Conservation (phyloP, 2,797 vertebrate genomes). For the Percopsis omiscomaycus region DNA sequence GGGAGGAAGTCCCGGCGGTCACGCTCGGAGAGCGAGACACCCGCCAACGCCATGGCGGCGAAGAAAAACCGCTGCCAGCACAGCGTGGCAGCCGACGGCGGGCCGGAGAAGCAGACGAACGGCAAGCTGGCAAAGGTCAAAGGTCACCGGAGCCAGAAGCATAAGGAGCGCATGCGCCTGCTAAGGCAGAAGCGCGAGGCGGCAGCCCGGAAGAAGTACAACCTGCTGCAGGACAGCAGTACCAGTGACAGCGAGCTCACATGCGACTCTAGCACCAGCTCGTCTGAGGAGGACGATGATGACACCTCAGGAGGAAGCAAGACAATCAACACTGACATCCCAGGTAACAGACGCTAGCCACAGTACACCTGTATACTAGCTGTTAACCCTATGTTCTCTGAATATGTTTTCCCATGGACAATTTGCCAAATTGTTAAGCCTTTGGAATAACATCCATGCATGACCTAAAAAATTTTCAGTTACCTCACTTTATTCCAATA, state of each 20-base stretch:
- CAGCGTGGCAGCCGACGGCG: conserved; percentile 60
- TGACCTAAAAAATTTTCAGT: neutral
- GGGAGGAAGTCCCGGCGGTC: conserved; percentile 93
- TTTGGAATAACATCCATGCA: too few relatives aligned
- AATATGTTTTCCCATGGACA: neutral
- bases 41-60: conserved; percentile 89
- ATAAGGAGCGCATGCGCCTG: conserved; percentile 96
- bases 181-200: conserved; percentile 95
- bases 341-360: conserved; percentile 83
- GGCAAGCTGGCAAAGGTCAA: conserved; percentile 87
- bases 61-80: conserved; percentile 93
- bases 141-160: conserved; percentile 94
- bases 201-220: conserved; percentile 94
- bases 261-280: conserved; percentile 87
- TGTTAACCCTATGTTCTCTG: neutral
- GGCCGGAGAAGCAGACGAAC: conserved; percentile 88
- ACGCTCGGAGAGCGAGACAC: conserved; percentile 90
- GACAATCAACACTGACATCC: conserved; percentile 96
- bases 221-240: conserved; percentile 98
- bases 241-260: conserved; percentile 98
- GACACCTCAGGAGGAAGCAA: conserved; percentile 94
- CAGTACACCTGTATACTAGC: conserved; percentile 11
- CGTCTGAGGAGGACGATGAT: conserved; percentile 86
- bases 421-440: neutral
- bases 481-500: too few relatives aligned